phyloP scores from a whole-genome alignment of 92 coral and sea anemone genomes.

The Umimayanthus chanpuru region DNA sequence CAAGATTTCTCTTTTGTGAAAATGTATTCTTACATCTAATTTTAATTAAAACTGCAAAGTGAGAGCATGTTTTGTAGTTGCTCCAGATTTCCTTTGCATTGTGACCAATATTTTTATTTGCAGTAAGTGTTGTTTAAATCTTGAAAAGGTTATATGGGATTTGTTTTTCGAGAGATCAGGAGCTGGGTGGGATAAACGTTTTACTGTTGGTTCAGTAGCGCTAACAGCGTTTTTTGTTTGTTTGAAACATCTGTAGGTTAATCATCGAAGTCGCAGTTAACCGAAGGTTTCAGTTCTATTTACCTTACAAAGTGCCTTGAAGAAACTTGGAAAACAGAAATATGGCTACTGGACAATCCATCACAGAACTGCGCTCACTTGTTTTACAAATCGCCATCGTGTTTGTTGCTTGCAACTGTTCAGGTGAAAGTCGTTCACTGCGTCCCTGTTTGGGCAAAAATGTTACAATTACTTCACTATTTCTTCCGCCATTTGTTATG shows the following conservation, averaged over 20 bases:
- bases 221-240: neutral
- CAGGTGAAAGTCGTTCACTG: neutral
- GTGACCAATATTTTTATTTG: neutral
- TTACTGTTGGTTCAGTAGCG: neutral
- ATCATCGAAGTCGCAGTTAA: neutral
- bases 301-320: neutral
- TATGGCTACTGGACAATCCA: neutral
- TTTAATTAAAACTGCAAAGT: neutral
- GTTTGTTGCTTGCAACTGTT: neutral
- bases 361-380: neutral
- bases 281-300: no score
- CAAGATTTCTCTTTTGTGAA: no score
- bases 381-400: neutral
- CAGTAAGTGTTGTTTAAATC: neutral
- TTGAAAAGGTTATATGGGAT: no score
- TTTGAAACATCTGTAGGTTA: neutral
- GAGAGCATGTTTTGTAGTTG: no score
- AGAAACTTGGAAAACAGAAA: neutral
- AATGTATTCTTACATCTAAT: neutral
- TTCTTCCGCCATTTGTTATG: slow-evolving; percentile 36
- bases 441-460: slow-evolving; percentile 3
- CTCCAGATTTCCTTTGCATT: neutral
- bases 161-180: no score
- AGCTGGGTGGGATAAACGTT: neutral
- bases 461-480: neutral